Conservation (phyloP, 2,797 vertebrate genomes). For the Poeciliopsis presidionis region DNA sequence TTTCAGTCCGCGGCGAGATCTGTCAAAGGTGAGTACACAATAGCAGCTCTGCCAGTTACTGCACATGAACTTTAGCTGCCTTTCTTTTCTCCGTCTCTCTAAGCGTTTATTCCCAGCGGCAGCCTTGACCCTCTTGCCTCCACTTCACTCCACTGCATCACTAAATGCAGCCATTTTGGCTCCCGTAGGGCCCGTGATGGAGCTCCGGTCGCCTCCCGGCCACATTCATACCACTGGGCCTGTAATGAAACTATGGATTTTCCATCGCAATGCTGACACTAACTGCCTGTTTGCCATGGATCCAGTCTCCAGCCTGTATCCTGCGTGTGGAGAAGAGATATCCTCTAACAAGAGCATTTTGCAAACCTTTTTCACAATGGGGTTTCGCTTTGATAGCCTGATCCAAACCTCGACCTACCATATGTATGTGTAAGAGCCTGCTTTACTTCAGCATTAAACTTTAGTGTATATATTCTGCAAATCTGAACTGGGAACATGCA, state of each 20-base stretch:
- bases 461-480: neutral
- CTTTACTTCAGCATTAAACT: neutral
- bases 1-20: conserved; percentile 17
- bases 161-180: conserved; percentile 78
- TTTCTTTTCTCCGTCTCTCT: conserved; percentile 47
- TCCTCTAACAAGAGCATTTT: conserved; percentile 25
- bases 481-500: neutral
- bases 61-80: conserved; percentile 57
- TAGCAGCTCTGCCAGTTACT: conserved; percentile 36
- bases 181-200: conserved; percentile 73
- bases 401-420: conserved; percentile 16
- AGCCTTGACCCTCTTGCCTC: conserved; percentile 75
- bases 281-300: conserved; percentile 71
- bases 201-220: conserved; percentile 64
- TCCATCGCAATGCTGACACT: conserved; percentile 71
- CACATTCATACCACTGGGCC: conserved; percentile 73
- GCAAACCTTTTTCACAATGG: conserved; percentile 36
- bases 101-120: conserved; percentile 67
- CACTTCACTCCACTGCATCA: conserved; percentile 69
- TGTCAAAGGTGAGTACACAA: conserved; percentile 37
- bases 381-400: conserved; percentile 32
- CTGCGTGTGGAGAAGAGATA: conserved; percentile 35
- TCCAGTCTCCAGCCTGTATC: conserved; percentile 54
- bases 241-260: conserved; percentile 85
- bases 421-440: neutral